A percentile compares a stretch with the other conserved stretches of the same genome.
phyloP scores from a whole-genome alignment of 2,797 vertebrate genomes.

The Novumbra hubbsi region DNA sequence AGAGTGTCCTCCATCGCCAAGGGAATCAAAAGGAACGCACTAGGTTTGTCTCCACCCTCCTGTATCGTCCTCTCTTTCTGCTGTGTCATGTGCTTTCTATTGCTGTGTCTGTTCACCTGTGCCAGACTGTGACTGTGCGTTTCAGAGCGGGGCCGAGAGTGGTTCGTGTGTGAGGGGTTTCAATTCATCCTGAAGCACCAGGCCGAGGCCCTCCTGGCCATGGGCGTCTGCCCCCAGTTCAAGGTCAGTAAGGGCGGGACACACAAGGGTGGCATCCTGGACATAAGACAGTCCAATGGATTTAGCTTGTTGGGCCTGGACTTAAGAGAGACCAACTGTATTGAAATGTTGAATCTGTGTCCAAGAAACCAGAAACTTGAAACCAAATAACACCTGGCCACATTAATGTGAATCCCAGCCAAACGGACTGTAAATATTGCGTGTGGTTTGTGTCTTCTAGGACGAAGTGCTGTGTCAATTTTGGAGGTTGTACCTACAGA shows the following conservation, averaged over 20 bases:
- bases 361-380: not conserved
- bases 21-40: conserved; percentile 48
- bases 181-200: conserved; percentile 87
- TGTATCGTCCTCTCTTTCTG: not conserved
- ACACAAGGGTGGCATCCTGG: not conserved
- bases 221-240: conserved; percentile 79
- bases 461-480: conserved; percentile 79
- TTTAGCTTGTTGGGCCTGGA: too few species aligned
- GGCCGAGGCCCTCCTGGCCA: conserved; percentile 79
- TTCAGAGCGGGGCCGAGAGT: conserved; percentile 74
- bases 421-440: not conserved
- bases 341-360: not conserved
- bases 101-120: not conserved
- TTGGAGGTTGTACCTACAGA: conserved; percentile 90
- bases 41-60: conserved; percentile 57
- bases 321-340: not conserved
- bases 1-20: conserved; percentile 68
- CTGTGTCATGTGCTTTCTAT: too few species aligned
- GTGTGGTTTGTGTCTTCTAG: conserved; percentile 57
- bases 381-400: not conserved
- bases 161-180: conserved; percentile 90
- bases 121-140: not conserved
- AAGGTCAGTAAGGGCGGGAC: conserved; percentile 67
- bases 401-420: not conserved
- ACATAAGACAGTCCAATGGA: too few species aligned